phyloP scores from a whole-genome alignment of 92 coral and sea anemone species.

The Actinostola sp. region DNA sequence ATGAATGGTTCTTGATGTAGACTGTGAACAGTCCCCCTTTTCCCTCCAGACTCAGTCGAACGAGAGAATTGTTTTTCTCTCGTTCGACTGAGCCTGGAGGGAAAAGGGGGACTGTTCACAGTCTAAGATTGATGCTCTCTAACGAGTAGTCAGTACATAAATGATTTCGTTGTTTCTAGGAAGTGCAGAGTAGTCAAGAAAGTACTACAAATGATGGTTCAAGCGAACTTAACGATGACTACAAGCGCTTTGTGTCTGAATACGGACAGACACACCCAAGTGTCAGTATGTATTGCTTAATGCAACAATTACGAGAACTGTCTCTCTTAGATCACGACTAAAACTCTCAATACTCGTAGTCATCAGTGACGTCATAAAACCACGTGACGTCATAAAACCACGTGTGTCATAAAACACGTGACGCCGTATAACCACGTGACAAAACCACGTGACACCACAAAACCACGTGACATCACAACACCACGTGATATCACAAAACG shows the following conservation, averaged over 20 bases:
- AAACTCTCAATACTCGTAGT: not conserved
- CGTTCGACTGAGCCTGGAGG: not conserved
- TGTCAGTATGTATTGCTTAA: conserved; percentile 71
- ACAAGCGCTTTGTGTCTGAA: conserved; percentile 35
- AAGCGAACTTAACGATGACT: conserved; percentile 19
- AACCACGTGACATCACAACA: not conserved
- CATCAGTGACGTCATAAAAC: not conserved
- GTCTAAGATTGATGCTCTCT: no score
- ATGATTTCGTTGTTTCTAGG: conserved; percentile 34
- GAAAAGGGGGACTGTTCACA: not conserved
- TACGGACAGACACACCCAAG: conserved; percentile 80
- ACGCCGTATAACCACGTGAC: no score
- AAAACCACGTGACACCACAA: not conserved
- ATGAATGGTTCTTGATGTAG: no score
- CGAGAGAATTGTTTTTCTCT: no score
- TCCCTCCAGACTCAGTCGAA: no score
- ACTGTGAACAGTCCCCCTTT: no score
- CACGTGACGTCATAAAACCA: no score
- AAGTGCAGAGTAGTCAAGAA: conserved; percentile 65
- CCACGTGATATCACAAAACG: not conserved
- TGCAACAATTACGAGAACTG: conserved; percentile 79
- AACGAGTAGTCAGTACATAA: no score
- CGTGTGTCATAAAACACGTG: no score
- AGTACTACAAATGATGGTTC: conserved; percentile 20
- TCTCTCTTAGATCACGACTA: conserved; percentile 50